A percentile compares a stretch with the other conserved stretches of the same genome.
Evolutionary conservation across 2,113 vertebrate genomes (phyloP).

Genomic region (Ginglymostoma cirratum): DNA sequence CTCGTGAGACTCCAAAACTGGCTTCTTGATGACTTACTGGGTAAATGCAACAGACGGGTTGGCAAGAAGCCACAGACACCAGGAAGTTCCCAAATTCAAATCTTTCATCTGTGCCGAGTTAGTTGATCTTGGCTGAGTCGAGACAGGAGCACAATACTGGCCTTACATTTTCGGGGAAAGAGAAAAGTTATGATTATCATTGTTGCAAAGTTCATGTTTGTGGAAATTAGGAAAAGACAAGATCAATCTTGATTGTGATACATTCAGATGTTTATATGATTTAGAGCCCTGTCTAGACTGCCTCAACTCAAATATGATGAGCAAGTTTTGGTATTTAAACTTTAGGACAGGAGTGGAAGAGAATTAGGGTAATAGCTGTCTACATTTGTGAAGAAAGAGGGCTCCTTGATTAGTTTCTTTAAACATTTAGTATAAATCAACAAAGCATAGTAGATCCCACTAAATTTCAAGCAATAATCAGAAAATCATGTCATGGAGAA

Average conservation of each 20-base stretch:
- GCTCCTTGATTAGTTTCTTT: background rate
- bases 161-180: background rate
- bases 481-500: background rate
- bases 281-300: background rate
- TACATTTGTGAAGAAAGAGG: background rate
- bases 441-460: background rate
- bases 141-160: background rate
- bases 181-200: background rate
- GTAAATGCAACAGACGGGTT: background rate
- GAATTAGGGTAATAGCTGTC: background rate
- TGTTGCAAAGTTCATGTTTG: background rate
- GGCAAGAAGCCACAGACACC: background rate
- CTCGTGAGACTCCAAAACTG: background rate
- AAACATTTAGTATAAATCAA: background rate
- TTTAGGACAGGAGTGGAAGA: background rate
- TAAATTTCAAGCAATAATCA: background rate
- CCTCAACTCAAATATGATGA: background rate
- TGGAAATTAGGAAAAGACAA: background rate
- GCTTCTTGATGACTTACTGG: background rate
- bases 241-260: background rate
- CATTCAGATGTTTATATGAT: background rate
- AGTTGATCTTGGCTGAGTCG: background rate
- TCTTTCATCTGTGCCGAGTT: background rate
- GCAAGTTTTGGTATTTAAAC: background rate
- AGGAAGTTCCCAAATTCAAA: conserved; percentile 8